These are phyloP conservation scores for Drosophila birchii DNA, from an alignment of 2,888 invertebrate species.

Conservation along the genomic window DNA sequence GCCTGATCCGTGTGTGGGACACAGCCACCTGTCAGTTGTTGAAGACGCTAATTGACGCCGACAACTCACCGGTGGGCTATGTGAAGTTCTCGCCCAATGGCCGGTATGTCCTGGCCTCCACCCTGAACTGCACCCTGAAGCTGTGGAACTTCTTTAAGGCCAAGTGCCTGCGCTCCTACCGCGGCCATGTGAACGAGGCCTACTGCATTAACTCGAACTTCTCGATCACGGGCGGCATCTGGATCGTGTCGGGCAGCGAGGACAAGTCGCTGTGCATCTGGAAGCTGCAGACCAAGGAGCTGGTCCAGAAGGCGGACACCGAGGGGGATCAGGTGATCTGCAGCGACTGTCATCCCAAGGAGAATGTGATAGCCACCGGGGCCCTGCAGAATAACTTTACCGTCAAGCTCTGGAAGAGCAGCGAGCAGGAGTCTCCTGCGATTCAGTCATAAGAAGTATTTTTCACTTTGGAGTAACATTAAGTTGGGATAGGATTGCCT, in stretches of 20 bases:
- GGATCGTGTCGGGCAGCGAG: slow-evolving; percentile 99
- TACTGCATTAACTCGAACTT: slow-evolving; percentile 99
- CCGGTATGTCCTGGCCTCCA: slow-evolving; percentile 98
- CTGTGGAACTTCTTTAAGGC: slow-evolving; percentile 99
- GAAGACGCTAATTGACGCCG: slow-evolving; percentile 99
- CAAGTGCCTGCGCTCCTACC: slow-evolving; percentile 98
- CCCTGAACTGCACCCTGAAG: slow-evolving; percentile 98
- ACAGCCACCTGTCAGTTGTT: slow-evolving; percentile 99
- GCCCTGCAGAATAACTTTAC: slow-evolving; percentile 98
- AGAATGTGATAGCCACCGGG: slow-evolving; percentile 99
- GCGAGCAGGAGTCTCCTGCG: slow-evolving; percentile 86
- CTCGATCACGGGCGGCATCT: slow-evolving; percentile 99
- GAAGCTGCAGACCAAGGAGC: slow-evolving; percentile 99
- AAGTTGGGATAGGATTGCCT: not conserved
- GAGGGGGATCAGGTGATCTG: slow-evolving; percentile 97
- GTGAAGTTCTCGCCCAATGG: slow-evolving; percentile 99
- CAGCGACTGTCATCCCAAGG: slow-evolving; percentile 99
- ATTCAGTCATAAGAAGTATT: not conserved
- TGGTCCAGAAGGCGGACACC: slow-evolving; percentile 98
- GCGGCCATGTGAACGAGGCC: slow-evolving; percentile 98
- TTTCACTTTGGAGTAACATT: not conserved
- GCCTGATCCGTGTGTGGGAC: slow-evolving; percentile 99
- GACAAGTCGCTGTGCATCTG: slow-evolving; percentile 99
- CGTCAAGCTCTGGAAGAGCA: slow-evolving; percentile 99
- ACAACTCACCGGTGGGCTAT: slow-evolving; percentile 99